phyloP scores from a whole-genome alignment of 2,113 vertebrate species.

The Poecile atricapillus region DNA sequence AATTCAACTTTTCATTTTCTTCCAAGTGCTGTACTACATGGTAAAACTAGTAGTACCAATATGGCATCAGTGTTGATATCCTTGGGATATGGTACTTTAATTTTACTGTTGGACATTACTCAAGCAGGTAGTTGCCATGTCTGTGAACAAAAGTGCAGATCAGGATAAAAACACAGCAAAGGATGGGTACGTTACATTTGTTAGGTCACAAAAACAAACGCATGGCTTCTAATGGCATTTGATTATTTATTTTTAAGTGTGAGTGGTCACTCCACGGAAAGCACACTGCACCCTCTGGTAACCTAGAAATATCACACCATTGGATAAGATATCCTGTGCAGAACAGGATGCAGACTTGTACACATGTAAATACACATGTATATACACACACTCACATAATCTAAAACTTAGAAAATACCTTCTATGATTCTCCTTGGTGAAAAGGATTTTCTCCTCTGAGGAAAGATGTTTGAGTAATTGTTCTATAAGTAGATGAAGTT shows the following conservation, averaged over 20 bases:
- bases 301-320: accelerated
- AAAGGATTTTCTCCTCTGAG: not conserved
- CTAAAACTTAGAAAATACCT: not conserved
- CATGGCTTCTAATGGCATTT: not conserved
- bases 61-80: not conserved
- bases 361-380: not conserved
- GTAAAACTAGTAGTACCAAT: not conserved
- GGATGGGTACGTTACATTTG: not conserved
- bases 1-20: not conserved
- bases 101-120: not conserved
- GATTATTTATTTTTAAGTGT: not conserved
- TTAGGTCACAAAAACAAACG: not conserved
- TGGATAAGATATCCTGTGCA: not conserved
- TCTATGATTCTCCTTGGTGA: not conserved
- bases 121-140: not conserved
- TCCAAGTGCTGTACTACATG: not conserved
- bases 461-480: not conserved
- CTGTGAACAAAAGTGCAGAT: not conserved
- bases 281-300: not conserved
- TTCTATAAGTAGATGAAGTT: not conserved
- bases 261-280: not conserved
- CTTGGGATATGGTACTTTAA: not conserved
- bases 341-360: not conserved
- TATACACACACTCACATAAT: not conserved
- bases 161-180: not conserved